These are phyloP conservation scores for Galleria mellonella DNA, from an alignment of 1,140 invertebrate species.

Conservation along the genomic window DNA sequence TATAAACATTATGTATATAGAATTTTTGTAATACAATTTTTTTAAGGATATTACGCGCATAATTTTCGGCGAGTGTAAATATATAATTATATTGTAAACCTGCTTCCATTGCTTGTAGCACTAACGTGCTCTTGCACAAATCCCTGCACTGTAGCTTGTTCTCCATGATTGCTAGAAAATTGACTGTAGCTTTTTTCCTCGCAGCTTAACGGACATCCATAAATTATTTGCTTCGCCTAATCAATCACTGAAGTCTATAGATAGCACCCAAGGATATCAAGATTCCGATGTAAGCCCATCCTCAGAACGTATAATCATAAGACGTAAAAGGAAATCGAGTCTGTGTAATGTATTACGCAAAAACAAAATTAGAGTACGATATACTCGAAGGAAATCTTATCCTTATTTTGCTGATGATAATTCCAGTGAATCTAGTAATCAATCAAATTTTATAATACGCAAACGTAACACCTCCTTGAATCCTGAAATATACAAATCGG, in stretches of 20 bases:
- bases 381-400: conserved; percentile 14
- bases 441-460: conserved; percentile 18
- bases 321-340: conserved; percentile 28
- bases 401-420: conserved; percentile 17
- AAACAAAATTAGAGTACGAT: conserved; percentile 7
- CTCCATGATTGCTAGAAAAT: conserved; percentile 9
- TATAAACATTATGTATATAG: no score
- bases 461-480: conserved; percentile 33
- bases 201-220: conserved; percentile 21
- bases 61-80: background rate
- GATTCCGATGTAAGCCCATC: conserved; percentile 43
- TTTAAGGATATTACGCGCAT: no score
- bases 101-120: conserved; percentile 40
- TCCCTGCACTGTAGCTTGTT: conserved; percentile 28
- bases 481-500: conserved; percentile 43
- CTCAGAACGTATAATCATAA: conserved; percentile 8
- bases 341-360: conserved; percentile 9
- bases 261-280: conserved; percentile 48
- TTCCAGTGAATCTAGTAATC: conserved; percentile 36
- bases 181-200: conserved; percentile 13
- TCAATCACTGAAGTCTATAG: conserved; percentile 22
- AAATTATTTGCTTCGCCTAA: conserved; percentile 15
- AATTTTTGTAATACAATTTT: no score
- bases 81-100: conserved; percentile 23
- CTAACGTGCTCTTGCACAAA: no score